Evolutionary conservation across 2,888 invertebrate genomes (phyloP).

Genomic region (Amaurobius ferox): DNA sequence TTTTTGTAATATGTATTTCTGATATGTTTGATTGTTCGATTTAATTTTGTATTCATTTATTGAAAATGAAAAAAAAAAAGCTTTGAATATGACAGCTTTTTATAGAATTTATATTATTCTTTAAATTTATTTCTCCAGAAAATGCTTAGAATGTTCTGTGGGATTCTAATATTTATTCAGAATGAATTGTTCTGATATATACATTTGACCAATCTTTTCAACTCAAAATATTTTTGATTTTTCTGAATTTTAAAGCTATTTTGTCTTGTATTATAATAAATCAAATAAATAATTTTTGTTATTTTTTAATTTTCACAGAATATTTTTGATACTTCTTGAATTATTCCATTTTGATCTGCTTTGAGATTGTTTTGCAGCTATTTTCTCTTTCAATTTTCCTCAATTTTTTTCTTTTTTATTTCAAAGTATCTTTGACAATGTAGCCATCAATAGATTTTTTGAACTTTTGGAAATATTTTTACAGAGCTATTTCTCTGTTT

Average conservation of each 20-base stretch:
- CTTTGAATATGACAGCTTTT: too few species aligned
- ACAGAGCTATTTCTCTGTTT: background rate
- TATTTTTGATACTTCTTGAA: background rate
- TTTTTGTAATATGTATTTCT: too few species aligned
- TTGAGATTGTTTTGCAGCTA: background rate
- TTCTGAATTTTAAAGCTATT: background rate
- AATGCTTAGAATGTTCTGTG: too few species aligned
- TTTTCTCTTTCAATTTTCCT: background rate
- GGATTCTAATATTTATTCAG: too few species aligned
- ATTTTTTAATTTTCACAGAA: background rate
- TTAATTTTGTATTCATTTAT: too few species aligned
- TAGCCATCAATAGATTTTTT: background rate
- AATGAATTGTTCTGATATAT: too few species aligned
- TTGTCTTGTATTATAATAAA: background rate
- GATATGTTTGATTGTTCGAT: too few species aligned
- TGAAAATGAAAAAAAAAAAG: too few species aligned
- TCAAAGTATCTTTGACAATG: background rate
- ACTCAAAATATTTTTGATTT: background rate
- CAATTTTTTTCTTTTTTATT: background rate
- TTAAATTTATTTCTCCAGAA: too few species aligned
- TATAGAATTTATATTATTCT: too few species aligned
- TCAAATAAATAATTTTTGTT: background rate
- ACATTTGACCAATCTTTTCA: too few species aligned
- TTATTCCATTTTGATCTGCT: background rate
- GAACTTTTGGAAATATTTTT: constrained; percentile 1